These are phyloP conservation scores for Mormyrus iriodes DNA, from an alignment of 2,113 vertebrate genomes.

Conservation along the genomic window DNA sequence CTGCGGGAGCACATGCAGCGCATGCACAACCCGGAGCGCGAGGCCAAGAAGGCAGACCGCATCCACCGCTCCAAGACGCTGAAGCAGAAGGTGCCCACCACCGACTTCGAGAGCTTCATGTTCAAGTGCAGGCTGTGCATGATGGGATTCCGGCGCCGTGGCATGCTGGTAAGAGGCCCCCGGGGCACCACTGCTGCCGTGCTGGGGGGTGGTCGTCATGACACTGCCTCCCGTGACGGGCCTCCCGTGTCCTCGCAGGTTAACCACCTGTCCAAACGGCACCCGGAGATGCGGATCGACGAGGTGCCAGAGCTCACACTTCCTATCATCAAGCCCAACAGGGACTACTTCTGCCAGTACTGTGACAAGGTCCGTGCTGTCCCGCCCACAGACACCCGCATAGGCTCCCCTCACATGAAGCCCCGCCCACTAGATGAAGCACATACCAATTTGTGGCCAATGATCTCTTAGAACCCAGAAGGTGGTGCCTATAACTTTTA, in stretches of 20 bases:
- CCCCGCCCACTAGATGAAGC: background rate
- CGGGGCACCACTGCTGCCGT: background rate
- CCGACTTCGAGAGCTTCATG: slow-evolving; percentile 92
- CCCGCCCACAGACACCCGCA: background rate
- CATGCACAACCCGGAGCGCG: slow-evolving; percentile 95
- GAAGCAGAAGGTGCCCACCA: slow-evolving; percentile 84
- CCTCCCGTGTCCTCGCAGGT: slow-evolving; percentile 61
- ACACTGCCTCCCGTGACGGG: background rate
- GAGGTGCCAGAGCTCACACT: slow-evolving; percentile 94
- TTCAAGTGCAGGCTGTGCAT: slow-evolving; percentile 96
- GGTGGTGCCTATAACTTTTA: background rate
- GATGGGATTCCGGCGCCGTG: slow-evolving; percentile 95
- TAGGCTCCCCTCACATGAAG: background rate
- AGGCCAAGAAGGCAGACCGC: slow-evolving; percentile 89
- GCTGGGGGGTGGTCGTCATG: background rate
- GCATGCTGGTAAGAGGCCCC: slow-evolving; percentile 85
- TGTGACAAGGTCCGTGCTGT: slow-evolving; percentile 84
- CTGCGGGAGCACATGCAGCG: slow-evolving; percentile 96
- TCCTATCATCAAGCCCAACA: slow-evolving; percentile 97
- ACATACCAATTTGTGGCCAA: background rate
- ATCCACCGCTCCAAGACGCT: slow-evolving; percentile 85
- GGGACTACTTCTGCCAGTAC: slow-evolving; percentile 97
- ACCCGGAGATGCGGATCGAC: slow-evolving; percentile 96
- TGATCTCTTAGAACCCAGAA: background rate
- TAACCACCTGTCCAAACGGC: slow-evolving; percentile 95